Percentiles rank a stretch among this genome's conserved stretches.
phyloP scores from a whole-genome alignment of 2,888 invertebrate species.

The Hirtodrosophila duncani region DNA sequence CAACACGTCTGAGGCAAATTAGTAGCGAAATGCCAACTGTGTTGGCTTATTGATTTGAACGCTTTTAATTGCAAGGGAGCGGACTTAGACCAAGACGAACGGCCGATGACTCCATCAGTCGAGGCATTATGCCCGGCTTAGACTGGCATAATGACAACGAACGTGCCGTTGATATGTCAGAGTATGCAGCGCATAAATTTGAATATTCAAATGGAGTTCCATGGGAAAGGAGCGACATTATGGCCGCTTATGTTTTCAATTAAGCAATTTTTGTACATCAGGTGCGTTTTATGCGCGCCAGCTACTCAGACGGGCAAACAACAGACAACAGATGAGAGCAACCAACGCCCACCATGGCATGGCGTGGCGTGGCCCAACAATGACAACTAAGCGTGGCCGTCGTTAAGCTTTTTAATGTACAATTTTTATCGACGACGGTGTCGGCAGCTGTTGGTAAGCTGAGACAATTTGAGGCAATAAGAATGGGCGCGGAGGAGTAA shows the following conservation, averaged over 20 bases:
- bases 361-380: no score
- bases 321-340: conserved; percentile 7
- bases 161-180: conserved; percentile 50
- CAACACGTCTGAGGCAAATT: conserved; percentile 32
- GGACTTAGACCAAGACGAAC: background rate
- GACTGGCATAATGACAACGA: conserved; percentile 17
- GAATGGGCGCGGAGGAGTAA: conserved; percentile 24
- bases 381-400: conserved; percentile 40
- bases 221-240: conserved; percentile 43
- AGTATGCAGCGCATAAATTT: conserved; percentile 63
- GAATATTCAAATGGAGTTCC: conserved; percentile 48
- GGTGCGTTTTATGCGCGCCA: conserved; percentile 61
- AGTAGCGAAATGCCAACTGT: conserved; percentile 34
- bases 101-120: no score
- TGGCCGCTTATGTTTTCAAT: conserved; percentile 71
- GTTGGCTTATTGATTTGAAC: conserved; percentile 44
- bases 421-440: conserved; percentile 26
- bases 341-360: background rate
- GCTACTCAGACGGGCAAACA: conserved; percentile 37
- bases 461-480: conserved; percentile 46
- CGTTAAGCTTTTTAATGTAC: conserved; percentile 61
- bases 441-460: conserved; percentile 46
- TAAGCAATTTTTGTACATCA: conserved; percentile 68
- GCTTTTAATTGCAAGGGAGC: conserved; percentile 45
- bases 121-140: conserved; percentile 2